Conservation (phyloP, 1,140 invertebrate genomes). For the Sinonovacula constricta region DNA sequence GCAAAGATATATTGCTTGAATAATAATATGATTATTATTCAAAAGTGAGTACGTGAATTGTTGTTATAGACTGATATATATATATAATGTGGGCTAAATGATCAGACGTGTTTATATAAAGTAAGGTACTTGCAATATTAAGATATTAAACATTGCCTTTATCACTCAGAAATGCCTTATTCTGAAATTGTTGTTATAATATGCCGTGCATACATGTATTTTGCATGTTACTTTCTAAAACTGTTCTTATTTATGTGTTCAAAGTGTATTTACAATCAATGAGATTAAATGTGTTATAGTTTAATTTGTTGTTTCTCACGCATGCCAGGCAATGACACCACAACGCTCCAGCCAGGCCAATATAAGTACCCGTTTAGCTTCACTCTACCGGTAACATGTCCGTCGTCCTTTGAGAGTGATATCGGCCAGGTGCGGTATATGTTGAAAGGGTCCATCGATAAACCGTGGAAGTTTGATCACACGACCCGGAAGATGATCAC, state of each 20-base stretch:
- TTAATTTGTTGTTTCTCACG: no score
- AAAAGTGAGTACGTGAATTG: no score
- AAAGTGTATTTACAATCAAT: neutral
- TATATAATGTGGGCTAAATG: no score
- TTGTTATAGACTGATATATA: no score
- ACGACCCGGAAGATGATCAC: conserved; percentile 67
- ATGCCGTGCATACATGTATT: neutral
- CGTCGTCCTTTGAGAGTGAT: conserved; percentile 79
- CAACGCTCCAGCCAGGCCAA: conserved; percentile 66
- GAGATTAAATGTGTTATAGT: no score
- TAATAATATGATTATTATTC: no score
- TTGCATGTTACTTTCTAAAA: neutral
- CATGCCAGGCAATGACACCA: conserved; percentile 45
- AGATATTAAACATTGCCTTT: no score
- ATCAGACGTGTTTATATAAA: no score
- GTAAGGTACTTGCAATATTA: no score
- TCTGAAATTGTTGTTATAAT: no score
- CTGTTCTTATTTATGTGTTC: neutral
- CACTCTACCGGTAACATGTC: conserved; percentile 78
- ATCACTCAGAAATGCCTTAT: no score
- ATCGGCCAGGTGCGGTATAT: conserved; percentile 79
- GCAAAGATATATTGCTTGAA: no score
- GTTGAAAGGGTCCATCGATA: conserved; percentile 78
- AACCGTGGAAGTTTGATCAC: conserved; percentile 75
- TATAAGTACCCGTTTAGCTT: conserved; percentile 79